Conservation (phyloP, 2,797 vertebrate genomes). For the Rhynchonycteris naso region DNA sequence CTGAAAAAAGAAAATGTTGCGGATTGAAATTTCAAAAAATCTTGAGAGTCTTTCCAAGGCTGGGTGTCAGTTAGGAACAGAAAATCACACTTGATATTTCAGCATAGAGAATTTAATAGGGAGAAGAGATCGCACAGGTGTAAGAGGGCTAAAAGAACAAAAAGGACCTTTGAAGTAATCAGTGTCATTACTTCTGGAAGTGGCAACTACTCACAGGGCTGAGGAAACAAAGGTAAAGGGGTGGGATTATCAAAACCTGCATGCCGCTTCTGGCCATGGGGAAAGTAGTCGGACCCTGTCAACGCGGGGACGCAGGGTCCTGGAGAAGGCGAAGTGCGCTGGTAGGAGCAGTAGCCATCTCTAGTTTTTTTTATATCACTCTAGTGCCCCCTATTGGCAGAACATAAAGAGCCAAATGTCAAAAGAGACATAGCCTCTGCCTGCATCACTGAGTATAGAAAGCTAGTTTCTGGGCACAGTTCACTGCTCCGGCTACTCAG, state of each 20-base stretch:
- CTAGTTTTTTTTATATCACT: too few relatives aligned
- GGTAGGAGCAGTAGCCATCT: rapidly evolving
- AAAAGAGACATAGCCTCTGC: background rate
- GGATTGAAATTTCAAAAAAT: background rate
- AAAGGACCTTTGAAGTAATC: background rate
- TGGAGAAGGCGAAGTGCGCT: background rate
- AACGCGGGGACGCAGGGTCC: background rate
- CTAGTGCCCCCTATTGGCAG: background rate
- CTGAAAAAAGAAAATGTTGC: background rate
- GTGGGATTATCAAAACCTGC: background rate
- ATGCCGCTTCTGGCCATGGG: background rate
- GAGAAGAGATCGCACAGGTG: background rate
- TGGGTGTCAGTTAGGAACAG: background rate
- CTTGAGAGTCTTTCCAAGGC: background rate
- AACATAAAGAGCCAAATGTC: background rate
- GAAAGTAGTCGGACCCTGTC: rapidly evolving
- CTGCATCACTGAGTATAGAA: background rate
- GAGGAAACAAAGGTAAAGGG: background rate
- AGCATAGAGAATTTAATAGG: background rate
- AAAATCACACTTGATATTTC: background rate
- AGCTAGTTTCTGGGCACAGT: background rate
- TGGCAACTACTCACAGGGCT: background rate
- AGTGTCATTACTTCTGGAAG: background rate
- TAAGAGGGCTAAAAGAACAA: background rate
- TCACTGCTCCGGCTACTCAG: background rate